These are phyloP conservation scores for Lycia hirtaria DNA, from an alignment of 2,888 invertebrate species.

Conservation along the genomic window DNA sequence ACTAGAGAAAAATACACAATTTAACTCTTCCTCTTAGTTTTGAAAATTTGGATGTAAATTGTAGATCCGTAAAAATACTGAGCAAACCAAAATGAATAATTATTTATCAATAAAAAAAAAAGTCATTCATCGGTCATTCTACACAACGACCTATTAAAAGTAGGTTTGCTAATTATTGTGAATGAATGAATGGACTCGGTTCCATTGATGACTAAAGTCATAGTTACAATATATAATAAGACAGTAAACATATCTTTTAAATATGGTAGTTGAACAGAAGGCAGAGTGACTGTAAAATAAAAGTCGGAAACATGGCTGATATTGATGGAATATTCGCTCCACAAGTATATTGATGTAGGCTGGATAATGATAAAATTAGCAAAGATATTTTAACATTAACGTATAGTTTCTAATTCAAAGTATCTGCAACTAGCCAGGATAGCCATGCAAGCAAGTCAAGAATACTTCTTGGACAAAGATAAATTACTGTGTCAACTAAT, in stretches of 20 bases:
- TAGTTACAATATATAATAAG: neutral
- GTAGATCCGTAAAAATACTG: too few relatives aligned
- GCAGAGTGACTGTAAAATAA: too few relatives aligned
- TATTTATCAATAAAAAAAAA: neutral
- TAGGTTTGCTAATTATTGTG: conserved; percentile 60
- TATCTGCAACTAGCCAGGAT: neutral
- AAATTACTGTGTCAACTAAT: conserved; percentile 4
- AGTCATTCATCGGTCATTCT: conserved; percentile 48
- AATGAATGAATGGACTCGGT: conserved; percentile 63
- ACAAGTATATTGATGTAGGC: too few relatives aligned
- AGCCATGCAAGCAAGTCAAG: neutral
- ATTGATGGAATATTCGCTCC: too few relatives aligned
- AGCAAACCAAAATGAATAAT: neutral
- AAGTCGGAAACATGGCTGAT: too few relatives aligned
- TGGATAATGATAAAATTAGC: neutral
- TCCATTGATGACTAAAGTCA: conserved; percentile 61
- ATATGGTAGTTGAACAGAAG: too few relatives aligned
- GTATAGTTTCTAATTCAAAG: too few relatives aligned
- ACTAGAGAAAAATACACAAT: too few relatives aligned
- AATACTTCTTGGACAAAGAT: neutral
- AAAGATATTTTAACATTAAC: neutral
- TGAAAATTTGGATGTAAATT: too few relatives aligned
- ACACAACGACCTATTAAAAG: conserved; percentile 63
- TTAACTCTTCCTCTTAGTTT: too few relatives aligned
- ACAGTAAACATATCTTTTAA: too few relatives aligned